phyloP scores from a whole-genome alignment of 2,888 invertebrate species.

The Caenorhabditis sp. region DNA sequence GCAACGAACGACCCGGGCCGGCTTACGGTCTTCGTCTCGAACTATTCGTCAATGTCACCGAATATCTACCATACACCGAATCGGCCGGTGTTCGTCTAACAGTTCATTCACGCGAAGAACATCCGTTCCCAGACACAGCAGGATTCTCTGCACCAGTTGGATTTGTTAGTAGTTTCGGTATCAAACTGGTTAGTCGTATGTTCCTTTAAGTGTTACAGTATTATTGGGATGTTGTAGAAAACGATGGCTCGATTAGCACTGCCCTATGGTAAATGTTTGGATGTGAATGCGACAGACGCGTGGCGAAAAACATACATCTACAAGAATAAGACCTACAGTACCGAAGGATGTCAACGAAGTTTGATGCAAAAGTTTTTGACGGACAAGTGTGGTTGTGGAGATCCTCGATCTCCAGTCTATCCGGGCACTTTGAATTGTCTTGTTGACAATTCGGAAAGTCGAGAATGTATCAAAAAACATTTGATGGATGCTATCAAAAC shows the following conservation, averaged over 20 bases:
- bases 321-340: constrained; percentile 61
- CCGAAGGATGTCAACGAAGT: constrained; percentile 68
- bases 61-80: constrained; percentile 69
- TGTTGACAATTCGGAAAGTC: constrained; percentile 62
- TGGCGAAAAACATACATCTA: constrained; percentile 66
- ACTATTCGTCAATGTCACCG: constrained; percentile 68
- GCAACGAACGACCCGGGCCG: constrained; percentile 67
- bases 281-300: constrained; percentile 46
- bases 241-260: constrained; percentile 65
- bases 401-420: constrained; percentile 66
- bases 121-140: constrained; percentile 68
- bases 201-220: too few relatives aligned
- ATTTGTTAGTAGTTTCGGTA: constrained; percentile 67
- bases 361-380: constrained; percentile 60
- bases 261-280: constrained; percentile 67
- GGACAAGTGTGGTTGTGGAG: constrained; percentile 66
- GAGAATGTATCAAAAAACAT: constrained; percentile 61
- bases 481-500: constrained; percentile 54
- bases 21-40: constrained; percentile 67
- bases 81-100: constrained; percentile 66
- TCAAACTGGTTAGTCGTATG: constrained; percentile 60
- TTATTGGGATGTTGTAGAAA: constrained; percentile 48
- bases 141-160: constrained; percentile 70
- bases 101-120: constrained; percentile 63
- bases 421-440: constrained; percentile 60